Evolutionary conservation across 2,113 vertebrate genomes (phyloP).

Genomic region (Forbesichthys agassizii): DNA sequence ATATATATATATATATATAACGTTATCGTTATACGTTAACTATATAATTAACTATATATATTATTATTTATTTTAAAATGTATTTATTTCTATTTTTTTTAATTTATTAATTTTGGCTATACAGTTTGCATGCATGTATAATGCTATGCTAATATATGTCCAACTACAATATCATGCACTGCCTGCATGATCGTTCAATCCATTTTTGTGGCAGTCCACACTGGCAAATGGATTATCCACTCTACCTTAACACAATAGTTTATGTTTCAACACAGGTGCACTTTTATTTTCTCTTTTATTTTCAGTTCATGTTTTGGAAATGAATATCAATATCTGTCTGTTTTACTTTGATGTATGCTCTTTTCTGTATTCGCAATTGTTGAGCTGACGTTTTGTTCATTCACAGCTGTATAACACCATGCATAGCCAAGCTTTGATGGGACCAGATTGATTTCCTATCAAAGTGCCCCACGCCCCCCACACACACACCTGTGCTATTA

Average conservation of each 20-base stretch:
- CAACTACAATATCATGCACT: constrained; percentile 4
- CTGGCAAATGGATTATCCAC: constrained; percentile 31
- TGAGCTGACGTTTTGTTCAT: constrained; percentile 1
- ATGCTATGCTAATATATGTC: not conserved
- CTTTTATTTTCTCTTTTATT: constrained; percentile 22
- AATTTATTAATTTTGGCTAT: no score
- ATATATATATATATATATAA: no score
- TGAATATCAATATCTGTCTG: constrained; percentile 23
- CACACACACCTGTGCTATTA: not conserved
- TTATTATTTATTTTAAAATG: no score
- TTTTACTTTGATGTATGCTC: constrained; percentile 39
- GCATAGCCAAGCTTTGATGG: constrained; percentile 7
- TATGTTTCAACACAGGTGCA: constrained; percentile 27
- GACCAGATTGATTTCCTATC: constrained; percentile 3
- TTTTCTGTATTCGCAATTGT: constrained; percentile 30
- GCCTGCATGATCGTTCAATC: constrained; percentile 26
- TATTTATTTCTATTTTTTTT: no score
- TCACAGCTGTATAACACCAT: not conserved
- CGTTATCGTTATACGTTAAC: no score
- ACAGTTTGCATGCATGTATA: no score
- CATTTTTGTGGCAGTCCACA: constrained; percentile 5
- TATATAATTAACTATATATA: no score
- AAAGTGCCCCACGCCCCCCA: not conserved
- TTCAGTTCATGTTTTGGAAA: constrained; percentile 44
- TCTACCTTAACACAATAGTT: constrained; percentile 1